Conservation (phyloP, 2,113 vertebrate species). For the Ploceus nigricollis region DNA sequence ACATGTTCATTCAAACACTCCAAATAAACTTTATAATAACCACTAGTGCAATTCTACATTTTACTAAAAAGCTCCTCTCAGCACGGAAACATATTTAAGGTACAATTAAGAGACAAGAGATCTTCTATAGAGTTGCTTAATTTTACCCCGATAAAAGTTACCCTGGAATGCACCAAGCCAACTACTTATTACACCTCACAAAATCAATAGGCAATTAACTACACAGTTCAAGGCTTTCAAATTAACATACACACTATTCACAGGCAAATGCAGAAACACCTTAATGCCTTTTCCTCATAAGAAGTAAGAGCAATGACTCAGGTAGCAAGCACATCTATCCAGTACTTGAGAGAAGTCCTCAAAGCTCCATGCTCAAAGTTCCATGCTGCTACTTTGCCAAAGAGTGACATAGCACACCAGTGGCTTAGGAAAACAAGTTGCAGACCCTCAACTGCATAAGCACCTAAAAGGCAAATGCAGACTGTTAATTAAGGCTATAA, state of each 20-base stretch:
- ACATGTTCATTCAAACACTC: background rate
- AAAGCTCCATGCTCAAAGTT: background rate
- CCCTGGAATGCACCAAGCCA: background rate
- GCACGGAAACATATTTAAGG: background rate
- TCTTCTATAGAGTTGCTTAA: background rate
- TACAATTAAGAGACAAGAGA: background rate
- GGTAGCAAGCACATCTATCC: background rate
- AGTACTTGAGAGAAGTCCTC: background rate
- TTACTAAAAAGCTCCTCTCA: background rate
- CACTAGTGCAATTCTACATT: background rate
- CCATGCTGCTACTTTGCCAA: background rate
- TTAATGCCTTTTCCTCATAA: background rate
- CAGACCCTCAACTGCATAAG: background rate
- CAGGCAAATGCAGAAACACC: background rate
- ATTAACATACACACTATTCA: background rate
- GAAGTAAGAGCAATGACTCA: background rate
- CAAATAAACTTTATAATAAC: background rate
- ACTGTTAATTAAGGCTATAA: background rate
- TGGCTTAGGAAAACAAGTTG: background rate
- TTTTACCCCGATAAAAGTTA: background rate
- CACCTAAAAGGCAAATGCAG: background rate
- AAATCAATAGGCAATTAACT: background rate
- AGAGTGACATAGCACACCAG: rapidly evolving
- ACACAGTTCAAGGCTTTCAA: background rate
- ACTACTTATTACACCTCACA: background rate